A percentile compares a stretch with the other conserved stretches of the same genome.
Evolutionary conservation across 2,888 invertebrate genomes (phyloP).

Genomic region (Habrosyne pyritoides): DNA sequence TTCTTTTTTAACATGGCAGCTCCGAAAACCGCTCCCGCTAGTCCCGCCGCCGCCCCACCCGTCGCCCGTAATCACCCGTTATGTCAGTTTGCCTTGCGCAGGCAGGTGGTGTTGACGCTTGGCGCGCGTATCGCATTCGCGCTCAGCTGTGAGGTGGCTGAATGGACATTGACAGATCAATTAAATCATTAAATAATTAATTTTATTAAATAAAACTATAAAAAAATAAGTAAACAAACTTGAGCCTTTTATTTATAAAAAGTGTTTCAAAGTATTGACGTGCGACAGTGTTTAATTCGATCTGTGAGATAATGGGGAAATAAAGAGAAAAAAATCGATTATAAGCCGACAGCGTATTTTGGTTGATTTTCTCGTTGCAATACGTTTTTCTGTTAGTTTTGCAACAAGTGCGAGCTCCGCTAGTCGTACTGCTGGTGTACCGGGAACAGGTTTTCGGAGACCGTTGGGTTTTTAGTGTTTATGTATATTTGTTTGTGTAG

Average conservation of each 20-base stretch:
- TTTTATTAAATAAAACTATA: slow-evolving; percentile 46
- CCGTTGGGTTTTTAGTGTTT: slow-evolving; percentile 74
- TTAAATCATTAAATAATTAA: slow-evolving; percentile 50
- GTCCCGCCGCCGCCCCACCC: slow-evolving; percentile 20
- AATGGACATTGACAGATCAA: slow-evolving; percentile 64
- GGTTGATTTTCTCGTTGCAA: slow-evolving; percentile 57
- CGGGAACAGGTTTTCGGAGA: slow-evolving; percentile 69
- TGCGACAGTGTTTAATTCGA: slow-evolving; percentile 23
- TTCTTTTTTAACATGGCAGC: not conserved
- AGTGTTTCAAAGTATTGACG: slow-evolving; percentile 49
- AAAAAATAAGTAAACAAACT: slow-evolving; percentile 49
- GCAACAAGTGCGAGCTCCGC: slow-evolving; percentile 68
- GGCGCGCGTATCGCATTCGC: slow-evolving; percentile 47
- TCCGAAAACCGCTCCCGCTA: not conserved
- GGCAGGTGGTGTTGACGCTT: slow-evolving; percentile 58
- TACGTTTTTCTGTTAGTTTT: slow-evolving; percentile 64
- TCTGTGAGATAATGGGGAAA: slow-evolving; percentile 35
- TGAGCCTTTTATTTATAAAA: slow-evolving; percentile 51
- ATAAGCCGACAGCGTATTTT: slow-evolving; percentile 59
- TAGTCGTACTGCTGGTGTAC: slow-evolving; percentile 50
- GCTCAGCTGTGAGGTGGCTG: slow-evolving; percentile 51
- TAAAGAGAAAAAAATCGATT: slow-evolving; percentile 70
- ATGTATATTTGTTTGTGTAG: slow-evolving; percentile 61
- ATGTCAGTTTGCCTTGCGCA: slow-evolving; percentile 67
- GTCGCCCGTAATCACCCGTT: slow-evolving; percentile 27